These are phyloP conservation scores for Pandemis heparana DNA, from an alignment of 2,888 invertebrate species.

Conservation along the genomic window DNA sequence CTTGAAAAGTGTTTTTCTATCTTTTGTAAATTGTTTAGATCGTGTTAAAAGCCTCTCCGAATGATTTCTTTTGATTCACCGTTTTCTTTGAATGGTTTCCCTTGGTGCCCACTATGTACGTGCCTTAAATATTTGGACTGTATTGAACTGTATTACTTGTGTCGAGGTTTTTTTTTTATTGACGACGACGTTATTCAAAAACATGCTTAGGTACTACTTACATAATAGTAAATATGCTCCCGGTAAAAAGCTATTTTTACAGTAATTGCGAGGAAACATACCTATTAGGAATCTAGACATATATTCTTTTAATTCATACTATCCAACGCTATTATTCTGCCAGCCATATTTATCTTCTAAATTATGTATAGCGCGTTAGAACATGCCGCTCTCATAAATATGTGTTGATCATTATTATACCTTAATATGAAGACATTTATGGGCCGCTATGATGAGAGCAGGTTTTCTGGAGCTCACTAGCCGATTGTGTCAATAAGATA, in stretches of 20 bases:
- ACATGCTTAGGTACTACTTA: neutral
- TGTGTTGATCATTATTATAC: too few relatives aligned
- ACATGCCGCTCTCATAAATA: too few relatives aligned
- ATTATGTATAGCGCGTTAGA: too few relatives aligned
- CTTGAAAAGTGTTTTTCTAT: slow-evolving; percentile 65
- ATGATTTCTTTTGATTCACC: slow-evolving; percentile 52
- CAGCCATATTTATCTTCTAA: too few relatives aligned
- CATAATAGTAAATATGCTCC: neutral
- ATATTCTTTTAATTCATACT: too few relatives aligned
- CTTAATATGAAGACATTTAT: too few relatives aligned
- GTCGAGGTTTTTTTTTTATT: neutral
- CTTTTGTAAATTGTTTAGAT: slow-evolving; percentile 67
- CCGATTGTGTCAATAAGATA: too few relatives aligned
- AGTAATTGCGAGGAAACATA: neutral
- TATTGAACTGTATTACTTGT: slow-evolving; percentile 19
- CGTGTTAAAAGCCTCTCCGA: slow-evolving; percentile 61
- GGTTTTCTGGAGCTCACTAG: too few relatives aligned
- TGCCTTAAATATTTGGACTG: slow-evolving; percentile 30
- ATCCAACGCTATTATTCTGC: too few relatives aligned
- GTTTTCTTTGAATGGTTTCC: slow-evolving; percentile 26
- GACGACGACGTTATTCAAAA: neutral
- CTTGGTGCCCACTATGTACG: slow-evolving; percentile 30
- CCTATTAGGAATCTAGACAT: neutral
- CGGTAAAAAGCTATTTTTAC: neutral
- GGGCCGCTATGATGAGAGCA: too few relatives aligned